These are phyloP conservation scores for Ctenoplectra terminalis DNA, from an alignment of 1,140 invertebrate genomes.

Conservation along the genomic window DNA sequence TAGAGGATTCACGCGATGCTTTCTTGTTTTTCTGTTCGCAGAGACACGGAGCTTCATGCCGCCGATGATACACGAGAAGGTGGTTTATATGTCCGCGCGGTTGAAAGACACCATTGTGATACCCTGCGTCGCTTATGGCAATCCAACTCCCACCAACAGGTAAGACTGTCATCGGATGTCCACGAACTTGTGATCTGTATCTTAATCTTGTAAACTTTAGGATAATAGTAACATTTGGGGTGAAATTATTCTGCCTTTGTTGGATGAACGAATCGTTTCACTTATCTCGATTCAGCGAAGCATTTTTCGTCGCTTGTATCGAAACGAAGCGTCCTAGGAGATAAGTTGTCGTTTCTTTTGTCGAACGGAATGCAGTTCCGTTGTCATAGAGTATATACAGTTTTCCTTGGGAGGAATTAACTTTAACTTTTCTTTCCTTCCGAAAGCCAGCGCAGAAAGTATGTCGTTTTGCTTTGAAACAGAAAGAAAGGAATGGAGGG, in stretches of 20 bases:
- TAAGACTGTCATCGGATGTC: constrained; percentile 69
- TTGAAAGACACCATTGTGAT: constrained; percentile 85
- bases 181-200: background rate
- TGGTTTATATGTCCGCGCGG: constrained; percentile 80
- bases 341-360: constrained; percentile 5
- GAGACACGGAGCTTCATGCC: constrained; percentile 83
- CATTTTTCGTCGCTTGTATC: background rate
- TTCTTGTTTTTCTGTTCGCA: constrained; percentile 64
- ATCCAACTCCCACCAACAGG: constrained; percentile 85
- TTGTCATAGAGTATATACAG: background rate
- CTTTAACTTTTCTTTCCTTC: background rate
- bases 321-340: background rate
- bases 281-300: background rate
- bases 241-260: background rate
- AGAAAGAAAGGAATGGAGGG: background rate
- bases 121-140: constrained; percentile 87
- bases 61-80: constrained; percentile 84
- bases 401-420: background rate
- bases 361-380: background rate
- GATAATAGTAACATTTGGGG: background rate
- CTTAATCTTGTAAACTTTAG: background rate
- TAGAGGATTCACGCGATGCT: constrained; percentile 24
- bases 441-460: background rate
- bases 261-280: background rate
- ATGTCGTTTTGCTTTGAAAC: background rate